phyloP scores from a whole-genome alignment of 2,888 invertebrate genomes.

The Heliconius cydno region DNA sequence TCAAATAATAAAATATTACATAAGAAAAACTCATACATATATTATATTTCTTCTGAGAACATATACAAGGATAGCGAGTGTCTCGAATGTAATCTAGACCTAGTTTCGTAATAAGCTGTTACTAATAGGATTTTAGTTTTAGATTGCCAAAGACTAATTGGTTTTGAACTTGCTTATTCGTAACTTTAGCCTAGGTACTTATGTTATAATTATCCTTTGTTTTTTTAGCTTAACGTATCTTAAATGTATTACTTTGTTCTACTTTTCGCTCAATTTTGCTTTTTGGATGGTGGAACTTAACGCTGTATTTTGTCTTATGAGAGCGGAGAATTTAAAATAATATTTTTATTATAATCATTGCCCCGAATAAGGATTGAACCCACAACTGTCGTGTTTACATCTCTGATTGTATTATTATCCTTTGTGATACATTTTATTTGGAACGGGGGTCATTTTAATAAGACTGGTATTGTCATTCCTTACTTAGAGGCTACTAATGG shows the following conservation, averaged over 20 bases:
- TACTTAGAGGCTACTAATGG: background rate
- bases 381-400: background rate
- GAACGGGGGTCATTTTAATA: conserved; percentile 11
- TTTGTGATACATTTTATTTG: background rate
- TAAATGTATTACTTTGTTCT: no score
- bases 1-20: background rate
- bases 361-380: background rate
- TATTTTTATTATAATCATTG: background rate
- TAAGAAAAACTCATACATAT: conserved; percentile 1
- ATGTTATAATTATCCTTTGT: background rate
- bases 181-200: conserved; percentile 21
- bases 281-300: no score
- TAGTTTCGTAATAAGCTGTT: conserved; percentile 30
- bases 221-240: background rate
- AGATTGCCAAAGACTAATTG: conserved; percentile 25
- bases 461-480: background rate
- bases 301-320: no score
- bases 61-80: conserved; percentile 22
- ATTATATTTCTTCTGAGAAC: conserved; percentile 23
- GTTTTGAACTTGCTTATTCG: conserved; percentile 31
- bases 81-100: conserved; percentile 27
- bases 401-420: background rate
- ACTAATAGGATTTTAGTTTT: conserved; percentile 25
- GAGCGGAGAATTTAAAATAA: no score
- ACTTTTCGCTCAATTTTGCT: background rate